Base-by-base conservation (phyloP, 2,113 vertebrate species). In the Cyanocitta stelleri region DNA sequence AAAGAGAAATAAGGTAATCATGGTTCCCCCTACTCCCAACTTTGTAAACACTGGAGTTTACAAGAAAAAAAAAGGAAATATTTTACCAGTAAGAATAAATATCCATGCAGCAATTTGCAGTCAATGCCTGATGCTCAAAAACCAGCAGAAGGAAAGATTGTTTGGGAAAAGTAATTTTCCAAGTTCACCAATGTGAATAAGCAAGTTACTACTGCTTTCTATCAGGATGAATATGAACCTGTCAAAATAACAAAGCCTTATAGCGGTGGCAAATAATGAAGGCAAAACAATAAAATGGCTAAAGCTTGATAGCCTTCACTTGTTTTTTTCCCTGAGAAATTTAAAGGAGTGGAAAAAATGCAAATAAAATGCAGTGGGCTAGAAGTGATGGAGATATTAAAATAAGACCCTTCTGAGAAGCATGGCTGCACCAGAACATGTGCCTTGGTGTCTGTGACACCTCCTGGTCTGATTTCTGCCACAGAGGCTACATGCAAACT, bases 101-200 rank as follows among this genome's bases (percentile, higher is more conserved):
- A 86, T n/a, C 86, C 39, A 30, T 20, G 17, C 66, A 44, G 58
- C 54, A 83, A 54, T 91, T 89, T 91, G 56, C 22, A 78, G 68
- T 69, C 88, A 79, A 84, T 59, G 35, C 20, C 43, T 76, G 59
- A 56, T 62, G 37, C 55, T 74, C 46, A 62, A 74, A 90, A 81
- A 37, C 3, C 37, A 91, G 48, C 26, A 85, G 56, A 51, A 94
- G 27, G 71, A 86, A 92, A 58, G n/a, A 67, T 24, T 77, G 46
- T 54, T 89, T 89, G 83, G 91, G 68, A 69, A 66, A 96, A 88
- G 59, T 73, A 68, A 94, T 94, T 96, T 95, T 92, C 91, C 76
- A 83, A 76, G 64, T 89, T 94, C 87, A 81, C 35, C 85, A 89
- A 30, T 44, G 49, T 86, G 81, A 82, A 83, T 74, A 89, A 92